Evolutionary conservation across 2,888 invertebrate genomes (phyloP).

Genomic region (Tillus elongatus): DNA sequence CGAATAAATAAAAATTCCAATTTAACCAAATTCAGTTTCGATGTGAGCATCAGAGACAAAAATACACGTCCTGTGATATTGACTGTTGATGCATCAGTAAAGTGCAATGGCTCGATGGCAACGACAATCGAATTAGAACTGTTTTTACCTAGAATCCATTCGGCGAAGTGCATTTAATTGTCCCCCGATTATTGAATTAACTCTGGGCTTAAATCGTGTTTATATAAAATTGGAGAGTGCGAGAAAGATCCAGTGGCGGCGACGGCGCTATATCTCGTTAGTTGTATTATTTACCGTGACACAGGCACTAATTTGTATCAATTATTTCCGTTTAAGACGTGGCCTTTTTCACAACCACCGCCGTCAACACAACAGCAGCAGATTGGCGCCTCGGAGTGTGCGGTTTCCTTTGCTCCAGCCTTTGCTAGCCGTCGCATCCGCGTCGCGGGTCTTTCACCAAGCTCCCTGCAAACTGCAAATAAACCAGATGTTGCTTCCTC

Average conservation of each 20-base stretch:
- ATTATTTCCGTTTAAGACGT: conserved; percentile 27
- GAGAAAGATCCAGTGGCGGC: too few species aligned
- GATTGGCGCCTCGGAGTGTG: not conserved
- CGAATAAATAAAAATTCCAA: too few species aligned
- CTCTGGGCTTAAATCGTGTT: conserved; percentile 29
- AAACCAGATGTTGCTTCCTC: not conserved
- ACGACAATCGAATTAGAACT: conserved; percentile 21
- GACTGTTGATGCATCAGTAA: too few species aligned
- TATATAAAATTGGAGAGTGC: conserved; percentile 28
- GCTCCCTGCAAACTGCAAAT: not conserved
- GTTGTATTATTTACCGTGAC: conserved; percentile 37
- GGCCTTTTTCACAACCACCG: conserved; percentile 11
- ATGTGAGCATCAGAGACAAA: too few species aligned
- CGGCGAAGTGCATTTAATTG: conserved; percentile 36
- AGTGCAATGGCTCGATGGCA: too few species aligned
- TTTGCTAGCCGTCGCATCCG: too few species aligned
- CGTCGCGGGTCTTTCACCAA: not conserved
- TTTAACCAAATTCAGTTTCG: too few species aligned
- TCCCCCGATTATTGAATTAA: conserved; percentile 33
- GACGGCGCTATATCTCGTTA: conserved; percentile 34
- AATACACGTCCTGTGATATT: too few species aligned
- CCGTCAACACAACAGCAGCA: conserved; percentile 6
- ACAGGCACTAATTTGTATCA: conserved; percentile 39
- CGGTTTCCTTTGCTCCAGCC: not conserved
- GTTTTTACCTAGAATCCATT: conserved; percentile 31